Evolutionary conservation across 1,140 invertebrate genomes (phyloP), one percentile per base, ranked within the genome.

Genomic region (Samia ricini): DNA sequence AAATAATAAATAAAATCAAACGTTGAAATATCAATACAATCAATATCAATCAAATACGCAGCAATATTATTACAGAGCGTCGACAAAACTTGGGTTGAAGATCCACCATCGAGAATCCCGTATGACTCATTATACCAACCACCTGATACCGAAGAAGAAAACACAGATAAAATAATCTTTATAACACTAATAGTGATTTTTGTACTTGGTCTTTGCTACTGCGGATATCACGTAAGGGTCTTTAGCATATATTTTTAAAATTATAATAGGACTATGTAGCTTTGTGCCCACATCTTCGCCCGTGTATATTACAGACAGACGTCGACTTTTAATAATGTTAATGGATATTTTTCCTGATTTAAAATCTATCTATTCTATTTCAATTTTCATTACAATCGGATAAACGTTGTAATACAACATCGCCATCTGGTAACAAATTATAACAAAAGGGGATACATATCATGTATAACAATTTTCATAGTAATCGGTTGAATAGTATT

Each of bases 1-100:
- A n/a, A n/a, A n/a, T n/a, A n/a, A n/a, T n/a, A n/a, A n/a, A n/a
- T n/a, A n/a, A n/a, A n/a, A n/a, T n/a, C n/a, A n/a, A n/a, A n/a
- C n/a, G n/a, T n/a, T n/a, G n/a, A n/a, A n/a, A n/a, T n/a, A n/a
- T n/a, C n/a, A n/a, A n/a, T n/a, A n/a, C n/a, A n/a, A n/a, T n/a
- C n/a, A n/a, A n/a, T n/a, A n/a, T 12, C 4, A 42, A 15, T 42
- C 0, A 26, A 26, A 29, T 18, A n/a, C 2, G n/a, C 12, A 26
- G 1, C 19, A 18, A 8, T 60, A 29, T 59, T 65, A 20, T 74
- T 63, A 12, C 12, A 95, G 94, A 94, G 93, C 56, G 92, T 93
- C 22, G 95, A 96, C 29, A 94, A 94, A 73, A 94, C 94, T 0
- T 97, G 96, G 95, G 95, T 95, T 1, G 94, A 95, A 81, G 95